Base-by-base conservation (phyloP, 2,888 invertebrate species). In the Tetranychus piercei region DNA sequence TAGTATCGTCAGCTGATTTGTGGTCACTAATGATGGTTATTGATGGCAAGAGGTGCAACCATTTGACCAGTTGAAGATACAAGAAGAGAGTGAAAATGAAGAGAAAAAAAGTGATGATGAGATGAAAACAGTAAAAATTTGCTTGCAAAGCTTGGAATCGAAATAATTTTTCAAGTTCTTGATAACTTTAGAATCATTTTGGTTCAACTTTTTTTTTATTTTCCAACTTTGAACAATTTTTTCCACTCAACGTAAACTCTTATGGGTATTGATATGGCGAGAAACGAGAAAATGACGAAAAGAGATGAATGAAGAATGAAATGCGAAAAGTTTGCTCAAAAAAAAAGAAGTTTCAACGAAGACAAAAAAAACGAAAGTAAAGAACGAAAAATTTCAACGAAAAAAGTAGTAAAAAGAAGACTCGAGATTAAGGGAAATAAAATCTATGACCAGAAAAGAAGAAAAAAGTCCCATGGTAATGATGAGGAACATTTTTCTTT, bases 1-100 rank as follows among this genome's bases (percentile, higher is more conserved):
- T 65, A 73, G 18, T 8, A 77, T 75, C 3, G 55, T 55, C 45
- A 77, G 71, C 69, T 74, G 72, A 67, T 76, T 76, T 9, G 72
- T 75, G 66, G 77, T 77, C 44, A 74, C 77, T 55, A 55, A 15
- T 55, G 55, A 55, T 55, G 55, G 15, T 55, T 69, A 69, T 23
- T 69, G 69, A 23, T 69, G 69, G 69, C 18, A 9, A 66, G 65
- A 65, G 15, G 1, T 65, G 6, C n/a, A 20, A n/a, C n/a, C 18
- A 20, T n/a, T 66, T 66, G 66, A 66, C 20, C 18, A 66, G 18
- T 66, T 11, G 20, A 18, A 66, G 7, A 66, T 11, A 66, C 7
- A 66, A 20, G 9, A 20, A 66, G 66, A 11, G 11, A 66, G 11
- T 6, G 20, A 7, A 11, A 15, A 66, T 66, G 66, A 66, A 18